A percentile compares a stretch with the other conserved stretches of the same genome.
These are phyloP conservation scores for Thomomys bottae DNA, from an alignment of 2,113 vertebrate genomes.

Conservation along the genomic window DNA sequence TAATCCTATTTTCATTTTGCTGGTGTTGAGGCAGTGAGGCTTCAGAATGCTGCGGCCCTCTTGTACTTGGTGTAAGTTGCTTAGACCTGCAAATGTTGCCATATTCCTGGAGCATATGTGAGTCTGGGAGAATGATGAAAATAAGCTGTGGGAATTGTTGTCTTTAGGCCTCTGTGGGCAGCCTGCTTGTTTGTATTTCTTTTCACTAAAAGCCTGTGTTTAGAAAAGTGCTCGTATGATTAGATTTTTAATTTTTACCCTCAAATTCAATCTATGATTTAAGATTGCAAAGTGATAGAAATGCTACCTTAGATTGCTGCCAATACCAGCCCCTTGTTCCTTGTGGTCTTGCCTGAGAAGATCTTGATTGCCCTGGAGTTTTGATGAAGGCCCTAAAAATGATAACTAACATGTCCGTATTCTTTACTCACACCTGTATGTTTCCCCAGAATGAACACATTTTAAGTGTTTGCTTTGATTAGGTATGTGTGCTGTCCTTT, in stretches of 20 bases:
- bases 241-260: conserved; percentile 29
- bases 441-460: neutral
- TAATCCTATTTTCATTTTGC: neutral
- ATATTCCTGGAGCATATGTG: neutral
- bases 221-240: neutral
- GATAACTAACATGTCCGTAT: neutral
- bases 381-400: neutral
- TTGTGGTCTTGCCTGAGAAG: neutral
- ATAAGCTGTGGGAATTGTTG: neutral
- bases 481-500: conserved; percentile 80
- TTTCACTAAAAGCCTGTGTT: neutral
- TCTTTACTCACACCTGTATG: neutral
- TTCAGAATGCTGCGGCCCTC: neutral
- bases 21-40: neutral
- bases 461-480: conserved; percentile 52
- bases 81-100: neutral
- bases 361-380: neutral
- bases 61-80: neutral
- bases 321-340: neutral
- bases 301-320: neutral
- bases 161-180: neutral
- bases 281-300: conserved; percentile 6
- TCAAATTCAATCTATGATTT: neutral
- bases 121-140: neutral
- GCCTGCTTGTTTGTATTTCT: conserved; percentile 10